Conservation (phyloP, 1,140 invertebrate species). For the Halesus radiatus region DNA sequence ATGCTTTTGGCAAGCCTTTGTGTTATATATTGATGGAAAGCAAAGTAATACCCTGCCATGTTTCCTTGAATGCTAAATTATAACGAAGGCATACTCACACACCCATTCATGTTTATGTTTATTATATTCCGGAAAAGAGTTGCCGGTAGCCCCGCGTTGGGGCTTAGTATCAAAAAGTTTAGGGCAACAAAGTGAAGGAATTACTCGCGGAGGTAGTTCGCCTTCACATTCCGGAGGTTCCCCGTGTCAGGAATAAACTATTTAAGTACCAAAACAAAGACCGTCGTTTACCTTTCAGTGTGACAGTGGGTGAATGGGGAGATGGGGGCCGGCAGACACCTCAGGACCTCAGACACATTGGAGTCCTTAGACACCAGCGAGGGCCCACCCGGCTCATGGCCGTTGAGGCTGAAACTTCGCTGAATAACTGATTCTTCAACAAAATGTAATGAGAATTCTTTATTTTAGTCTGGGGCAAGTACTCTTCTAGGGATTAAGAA, state of each 20-base stretch:
- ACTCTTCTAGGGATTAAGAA: background rate
- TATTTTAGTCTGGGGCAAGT: background rate
- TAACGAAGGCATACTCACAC: background rate
- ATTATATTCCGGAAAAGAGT: slow-evolving; percentile 26
- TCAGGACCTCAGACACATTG: too few relatives aligned
- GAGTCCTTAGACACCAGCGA: background rate
- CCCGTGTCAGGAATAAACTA: slow-evolving; percentile 56
- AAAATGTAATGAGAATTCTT: slow-evolving; percentile 1
- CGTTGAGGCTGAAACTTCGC: background rate
- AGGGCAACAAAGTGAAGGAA: slow-evolving; percentile 50
- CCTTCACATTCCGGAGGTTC: slow-evolving; percentile 48
- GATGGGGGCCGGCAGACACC: background rate
- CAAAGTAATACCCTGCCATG: background rate
- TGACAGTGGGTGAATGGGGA: slow-evolving; percentile 22
- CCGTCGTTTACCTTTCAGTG: slow-evolving; percentile 42
- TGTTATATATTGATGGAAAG: background rate
- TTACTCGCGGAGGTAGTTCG: slow-evolving; percentile 51
- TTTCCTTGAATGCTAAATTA: slow-evolving; percentile 1
- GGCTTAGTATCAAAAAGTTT: slow-evolving; percentile 53
- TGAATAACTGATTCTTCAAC: background rate
- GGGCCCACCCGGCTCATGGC: background rate
- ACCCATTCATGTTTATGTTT: background rate
- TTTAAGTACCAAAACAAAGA: slow-evolving; percentile 55
- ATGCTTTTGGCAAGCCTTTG: slow-evolving; percentile 8
- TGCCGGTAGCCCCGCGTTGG: background rate